These are phyloP conservation scores for Micrasema minimum DNA, from an alignment of 1,140 invertebrate species.

Conservation along the genomic window DNA sequence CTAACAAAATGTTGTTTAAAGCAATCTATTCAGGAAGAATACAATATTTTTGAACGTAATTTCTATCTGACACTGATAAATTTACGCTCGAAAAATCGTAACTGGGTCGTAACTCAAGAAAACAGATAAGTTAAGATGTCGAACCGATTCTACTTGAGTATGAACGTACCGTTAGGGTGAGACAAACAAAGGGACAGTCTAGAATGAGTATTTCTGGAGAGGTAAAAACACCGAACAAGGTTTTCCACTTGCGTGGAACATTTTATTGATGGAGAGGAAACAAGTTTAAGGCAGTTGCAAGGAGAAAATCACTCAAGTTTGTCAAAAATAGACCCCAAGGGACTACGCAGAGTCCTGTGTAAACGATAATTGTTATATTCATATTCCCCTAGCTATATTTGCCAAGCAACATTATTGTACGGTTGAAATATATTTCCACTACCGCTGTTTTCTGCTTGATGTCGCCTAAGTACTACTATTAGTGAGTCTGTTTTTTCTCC, in stretches of 20 bases:
- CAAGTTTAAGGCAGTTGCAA: constrained; percentile 5
- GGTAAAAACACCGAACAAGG: constrained; percentile 7
- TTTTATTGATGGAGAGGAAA: constrained; percentile 7
- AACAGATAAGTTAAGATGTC: no score
- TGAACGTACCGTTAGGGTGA: no score
- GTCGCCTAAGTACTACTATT: constrained; percentile 1
- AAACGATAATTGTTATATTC: constrained; percentile 15
- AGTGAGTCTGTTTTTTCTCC: constrained; percentile 1
- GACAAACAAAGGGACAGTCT: no score
- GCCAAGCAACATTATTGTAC: not conserved
- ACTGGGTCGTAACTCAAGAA: no score
- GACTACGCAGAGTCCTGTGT: not conserved
- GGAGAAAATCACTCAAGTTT: constrained; percentile 18
- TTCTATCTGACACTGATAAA: no score
- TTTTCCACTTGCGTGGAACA: constrained; percentile 20
- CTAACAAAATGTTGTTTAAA: no score
- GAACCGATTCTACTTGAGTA: no score
- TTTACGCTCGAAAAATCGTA: no score
- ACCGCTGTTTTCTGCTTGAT: not conserved
- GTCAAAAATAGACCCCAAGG: constrained; percentile 5
- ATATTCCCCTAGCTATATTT: constrained; percentile 4
- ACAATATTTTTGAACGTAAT: no score
- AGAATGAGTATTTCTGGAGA: no score
- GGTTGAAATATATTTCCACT: not conserved
- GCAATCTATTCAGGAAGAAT: no score